phyloP scores from a whole-genome alignment of 2,888 invertebrate genomes.

The Drosophila rubida region DNA sequence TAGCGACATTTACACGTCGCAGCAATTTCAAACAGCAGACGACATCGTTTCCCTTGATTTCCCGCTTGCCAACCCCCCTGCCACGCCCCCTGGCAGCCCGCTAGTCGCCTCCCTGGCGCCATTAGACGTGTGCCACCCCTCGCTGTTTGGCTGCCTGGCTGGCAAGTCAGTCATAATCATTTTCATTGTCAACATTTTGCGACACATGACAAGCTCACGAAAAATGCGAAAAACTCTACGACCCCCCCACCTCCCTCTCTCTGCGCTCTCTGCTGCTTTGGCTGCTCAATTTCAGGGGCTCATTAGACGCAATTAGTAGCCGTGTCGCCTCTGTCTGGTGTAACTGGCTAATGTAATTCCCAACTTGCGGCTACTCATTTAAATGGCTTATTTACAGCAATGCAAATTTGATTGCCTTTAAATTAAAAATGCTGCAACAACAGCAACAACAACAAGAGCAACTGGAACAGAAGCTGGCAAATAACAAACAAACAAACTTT shows the following conservation, averaged over 20 bases:
- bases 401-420: constrained; percentile 74
- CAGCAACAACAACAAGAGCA: constrained; percentile 5
- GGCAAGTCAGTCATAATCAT: constrained; percentile 75
- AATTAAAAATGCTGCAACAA: constrained; percentile 59
- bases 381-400: constrained; percentile 72
- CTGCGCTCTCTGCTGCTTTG: not conserved
- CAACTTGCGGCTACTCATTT: constrained; percentile 55
- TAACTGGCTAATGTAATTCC: constrained; percentile 41
- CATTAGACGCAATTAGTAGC: constrained; percentile 73
- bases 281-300: constrained; percentile 13
- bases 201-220: constrained; percentile 64
- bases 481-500: constrained; percentile 71
- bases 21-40: constrained; percentile 79
- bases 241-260: not conserved
- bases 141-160: constrained; percentile 19
- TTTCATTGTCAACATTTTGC: constrained; percentile 77
- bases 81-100: not conserved
- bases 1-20: constrained; percentile 79
- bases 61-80: no score
- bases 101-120: not conserved
- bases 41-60: constrained; percentile 62
- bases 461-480: constrained; percentile 34
- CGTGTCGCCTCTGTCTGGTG: constrained; percentile 31
- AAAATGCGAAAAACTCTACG: constrained; percentile 24
- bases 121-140: constrained; percentile 28